A percentile compares a stretch with the other conserved stretches of the same genome.
Conservation (phyloP, 2,888 invertebrate genomes). For the Sinelater perroti region DNA sequence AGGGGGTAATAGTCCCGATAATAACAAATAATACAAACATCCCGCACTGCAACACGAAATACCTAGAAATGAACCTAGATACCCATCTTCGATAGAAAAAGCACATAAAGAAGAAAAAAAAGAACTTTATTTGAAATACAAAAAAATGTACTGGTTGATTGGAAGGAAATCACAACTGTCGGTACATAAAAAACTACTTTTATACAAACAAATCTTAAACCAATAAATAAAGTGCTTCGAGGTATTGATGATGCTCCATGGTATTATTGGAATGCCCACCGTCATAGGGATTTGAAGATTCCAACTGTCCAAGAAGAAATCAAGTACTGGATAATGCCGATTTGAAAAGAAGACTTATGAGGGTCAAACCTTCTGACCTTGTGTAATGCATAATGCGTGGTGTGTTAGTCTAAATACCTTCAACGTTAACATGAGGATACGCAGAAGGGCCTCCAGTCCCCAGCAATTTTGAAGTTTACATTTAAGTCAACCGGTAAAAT, state of each 20-base stretch:
- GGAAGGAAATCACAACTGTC: conserved; percentile 4
- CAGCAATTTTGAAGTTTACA: no score
- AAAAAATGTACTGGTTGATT: conserved; percentile 5
- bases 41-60: not conserved
- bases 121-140: not conserved
- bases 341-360: conserved; percentile 6
- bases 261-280: not conserved
- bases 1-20: no score
- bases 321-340: conserved; percentile 26
- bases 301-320: conserved; percentile 18
- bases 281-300: conserved; percentile 7
- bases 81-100: conserved; percentile 1
- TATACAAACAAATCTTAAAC: conserved; percentile 7
- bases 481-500: no score
- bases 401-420: no score
- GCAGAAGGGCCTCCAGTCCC: no score
- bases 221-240: not conserved
- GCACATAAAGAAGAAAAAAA: not conserved
- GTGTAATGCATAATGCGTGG: conserved; percentile 1
- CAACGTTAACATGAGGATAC: no score
- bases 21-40: no score
- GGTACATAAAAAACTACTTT: not conserved
- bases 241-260: conserved; percentile 1
- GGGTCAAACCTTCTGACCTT: not conserved
- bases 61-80: not conserved